phyloP scores from a whole-genome alignment of 1,140 invertebrate species.

The Drosophila pachea region DNA sequence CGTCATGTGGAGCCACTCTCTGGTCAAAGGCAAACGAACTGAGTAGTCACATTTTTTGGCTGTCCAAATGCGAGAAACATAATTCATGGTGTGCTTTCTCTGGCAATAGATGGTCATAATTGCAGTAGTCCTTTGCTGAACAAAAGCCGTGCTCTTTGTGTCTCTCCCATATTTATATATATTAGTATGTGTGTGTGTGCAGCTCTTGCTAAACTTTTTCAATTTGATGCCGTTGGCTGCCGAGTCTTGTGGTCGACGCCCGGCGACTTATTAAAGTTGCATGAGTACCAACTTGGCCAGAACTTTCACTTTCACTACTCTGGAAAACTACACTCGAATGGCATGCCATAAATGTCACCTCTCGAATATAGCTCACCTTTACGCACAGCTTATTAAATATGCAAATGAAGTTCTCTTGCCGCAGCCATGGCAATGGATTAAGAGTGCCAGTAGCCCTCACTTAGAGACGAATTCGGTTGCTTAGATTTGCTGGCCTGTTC shows the following conservation, averaged over 20 bases:
- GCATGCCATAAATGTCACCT: slow-evolving; percentile 55
- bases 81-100: no score
- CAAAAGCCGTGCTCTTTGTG: no score
- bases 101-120: no score
- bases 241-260: slow-evolving; percentile 66
- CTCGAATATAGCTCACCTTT: slow-evolving; percentile 42
- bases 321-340: slow-evolving; percentile 41
- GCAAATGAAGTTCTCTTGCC: slow-evolving; percentile 64
- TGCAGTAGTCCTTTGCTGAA: no score
- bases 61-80: no score
- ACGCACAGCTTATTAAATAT: slow-evolving; percentile 48
- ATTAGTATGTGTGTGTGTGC: slow-evolving; percentile 1
- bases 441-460: slow-evolving; percentile 16
- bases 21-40: slow-evolving; percentile 6
- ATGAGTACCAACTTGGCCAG: slow-evolving; percentile 65
- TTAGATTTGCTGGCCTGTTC: no score
- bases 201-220: slow-evolving; percentile 73
- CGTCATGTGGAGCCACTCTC: no score
- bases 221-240: slow-evolving; percentile 67
- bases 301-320: slow-evolving; percentile 46
- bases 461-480: neutral
- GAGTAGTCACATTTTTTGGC: no score
- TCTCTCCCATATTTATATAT: no score
- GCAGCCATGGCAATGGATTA: slow-evolving; percentile 47
- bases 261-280: slow-evolving; percentile 74